Percentiles rank a stretch among this genome's conserved stretches.
Conservation (phyloP, 1,140 invertebrate genomes). For the Rhagoletis zephyria region DNA sequence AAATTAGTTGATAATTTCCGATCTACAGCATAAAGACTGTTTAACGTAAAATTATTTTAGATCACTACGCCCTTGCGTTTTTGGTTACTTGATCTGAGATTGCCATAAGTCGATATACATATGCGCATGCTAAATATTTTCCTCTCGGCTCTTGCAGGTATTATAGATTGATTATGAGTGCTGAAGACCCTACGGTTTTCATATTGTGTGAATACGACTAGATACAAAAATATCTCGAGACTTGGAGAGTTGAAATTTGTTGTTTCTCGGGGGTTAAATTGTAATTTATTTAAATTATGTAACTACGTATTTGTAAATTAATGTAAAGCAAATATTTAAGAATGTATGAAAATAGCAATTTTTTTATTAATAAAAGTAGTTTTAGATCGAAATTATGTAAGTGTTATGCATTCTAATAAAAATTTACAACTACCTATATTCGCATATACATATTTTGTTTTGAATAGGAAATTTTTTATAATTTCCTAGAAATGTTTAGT, state of each 20-base stretch:
- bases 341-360: constrained; percentile 15
- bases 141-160: neutral
- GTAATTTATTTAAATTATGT: constrained; percentile 28
- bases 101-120: too few species aligned
- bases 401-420: constrained; percentile 46
- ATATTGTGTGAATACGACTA: neutral
- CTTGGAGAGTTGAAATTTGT: constrained; percentile 42
- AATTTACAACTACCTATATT: neutral
- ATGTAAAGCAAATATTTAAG: neutral
- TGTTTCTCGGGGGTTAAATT: constrained; percentile 54
- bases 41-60: too few species aligned
- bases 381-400: constrained; percentile 32
- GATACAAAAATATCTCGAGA: neutral
- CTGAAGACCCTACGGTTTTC: neutral
- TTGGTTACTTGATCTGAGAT: too few species aligned
- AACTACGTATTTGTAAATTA: constrained; percentile 40
- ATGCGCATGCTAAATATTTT: neutral
- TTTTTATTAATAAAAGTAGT: neutral
- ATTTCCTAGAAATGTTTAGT: too few species aligned
- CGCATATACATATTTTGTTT: too few species aligned
- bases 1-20: too few species aligned
- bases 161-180: neutral
- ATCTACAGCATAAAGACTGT: too few species aligned
- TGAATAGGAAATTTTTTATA: too few species aligned
- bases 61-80: too few species aligned